These are phyloP conservation scores for Portevinia maculata DNA, from an alignment of 2,888 invertebrate species.

Conservation along the genomic window DNA sequence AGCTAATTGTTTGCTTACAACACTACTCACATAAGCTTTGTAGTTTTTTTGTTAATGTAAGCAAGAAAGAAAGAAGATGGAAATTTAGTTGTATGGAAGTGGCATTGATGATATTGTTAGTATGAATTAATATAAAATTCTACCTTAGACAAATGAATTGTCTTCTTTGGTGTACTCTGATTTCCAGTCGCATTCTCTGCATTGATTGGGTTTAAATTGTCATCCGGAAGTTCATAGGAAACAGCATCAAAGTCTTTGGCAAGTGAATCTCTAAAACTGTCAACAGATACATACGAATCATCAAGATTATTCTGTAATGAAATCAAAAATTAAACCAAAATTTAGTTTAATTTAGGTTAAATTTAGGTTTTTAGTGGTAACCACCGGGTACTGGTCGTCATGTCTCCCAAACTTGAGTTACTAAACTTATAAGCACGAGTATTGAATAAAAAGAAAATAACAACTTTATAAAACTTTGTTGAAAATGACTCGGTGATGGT, in stretches of 20 bases:
- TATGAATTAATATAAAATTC: constrained; percentile 81
- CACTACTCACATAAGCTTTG: constrained; percentile 26
- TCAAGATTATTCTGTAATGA: constrained; percentile 51
- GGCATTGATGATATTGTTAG: constrained; percentile 64
- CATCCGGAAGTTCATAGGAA: constrained; percentile 79
- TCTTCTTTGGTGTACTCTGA: constrained; percentile 81
- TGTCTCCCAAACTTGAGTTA: no score
- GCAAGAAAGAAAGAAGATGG: constrained; percentile 10
- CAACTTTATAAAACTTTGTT: no score
- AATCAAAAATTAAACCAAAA: background rate
- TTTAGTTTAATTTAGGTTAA: no score
- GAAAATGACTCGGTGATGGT: no score
- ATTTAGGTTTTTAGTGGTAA: no score
- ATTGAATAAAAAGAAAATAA: no score
- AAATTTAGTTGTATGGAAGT: background rate
- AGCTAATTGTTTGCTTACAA: constrained; percentile 7
- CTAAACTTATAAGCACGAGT: no score
- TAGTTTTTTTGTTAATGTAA: constrained; percentile 24
- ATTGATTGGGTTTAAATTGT: constrained; percentile 73
- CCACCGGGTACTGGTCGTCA: no score
- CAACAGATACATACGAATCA: constrained; percentile 63
- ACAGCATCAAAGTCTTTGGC: constrained; percentile 75
- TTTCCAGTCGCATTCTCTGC: constrained; percentile 69
- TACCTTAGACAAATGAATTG: constrained; percentile 79
- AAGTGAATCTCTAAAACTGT: constrained; percentile 41